A percentile compares a stretch with the other conserved stretches of the same genome.
Conservation (phyloP, 2,113 vertebrate genomes). For the Ondatra zibethicus region DNA sequence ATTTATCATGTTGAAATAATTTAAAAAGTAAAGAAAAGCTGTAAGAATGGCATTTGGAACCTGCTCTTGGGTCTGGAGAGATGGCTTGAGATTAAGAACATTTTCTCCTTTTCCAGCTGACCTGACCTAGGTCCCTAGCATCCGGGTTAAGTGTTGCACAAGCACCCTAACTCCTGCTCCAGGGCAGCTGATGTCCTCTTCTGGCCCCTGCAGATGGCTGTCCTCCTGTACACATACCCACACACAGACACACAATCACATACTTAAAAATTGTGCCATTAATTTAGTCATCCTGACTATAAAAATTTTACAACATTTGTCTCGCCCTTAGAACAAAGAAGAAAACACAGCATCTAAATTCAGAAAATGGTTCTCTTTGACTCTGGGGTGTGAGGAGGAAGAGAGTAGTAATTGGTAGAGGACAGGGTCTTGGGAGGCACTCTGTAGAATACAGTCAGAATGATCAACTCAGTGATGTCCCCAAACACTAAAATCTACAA, state of each 20-base stretch:
- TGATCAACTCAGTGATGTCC: neutral
- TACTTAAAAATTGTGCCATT: neutral
- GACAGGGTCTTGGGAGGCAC: fast-evolving
- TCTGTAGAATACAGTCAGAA: neutral
- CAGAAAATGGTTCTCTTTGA: neutral
- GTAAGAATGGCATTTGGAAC: neutral
- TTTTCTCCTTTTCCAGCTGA: neutral
- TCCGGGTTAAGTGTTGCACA: neutral
- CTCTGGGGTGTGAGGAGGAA: fast-evolving
- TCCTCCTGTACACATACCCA: neutral
- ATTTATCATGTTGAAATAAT: neutral
- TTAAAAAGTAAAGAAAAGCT: neutral
- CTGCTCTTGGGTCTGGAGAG: neutral
- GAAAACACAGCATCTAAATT: neutral
- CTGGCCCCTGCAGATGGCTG: neutral
- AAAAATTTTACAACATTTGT: neutral
- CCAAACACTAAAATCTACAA: neutral
- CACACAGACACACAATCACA: neutral
- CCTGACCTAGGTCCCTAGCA: neutral
- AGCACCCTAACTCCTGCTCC: neutral
- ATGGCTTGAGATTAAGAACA: too few species aligned
- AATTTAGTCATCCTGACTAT: neutral
- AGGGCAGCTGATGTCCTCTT: neutral
- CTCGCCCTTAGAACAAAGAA: neutral
- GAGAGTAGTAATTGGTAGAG: fast-evolving